These are phyloP conservation scores for Darevskia nairensis DNA, from an alignment of 2,797 vertebrate genomes.

Conservation along the genomic window DNA sequence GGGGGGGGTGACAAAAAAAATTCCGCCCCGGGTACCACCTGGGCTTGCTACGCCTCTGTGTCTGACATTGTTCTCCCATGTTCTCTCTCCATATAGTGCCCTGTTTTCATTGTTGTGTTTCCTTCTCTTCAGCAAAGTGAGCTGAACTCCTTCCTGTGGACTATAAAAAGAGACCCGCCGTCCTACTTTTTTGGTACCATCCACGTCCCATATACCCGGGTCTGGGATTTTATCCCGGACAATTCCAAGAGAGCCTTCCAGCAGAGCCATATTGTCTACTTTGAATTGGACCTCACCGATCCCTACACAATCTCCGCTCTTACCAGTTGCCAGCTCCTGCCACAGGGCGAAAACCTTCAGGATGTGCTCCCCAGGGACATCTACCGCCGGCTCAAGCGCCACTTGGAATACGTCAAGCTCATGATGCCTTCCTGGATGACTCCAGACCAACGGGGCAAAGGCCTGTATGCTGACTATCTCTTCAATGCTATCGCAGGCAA, in stretches of 20 bases:
- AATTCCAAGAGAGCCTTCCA: conserved; percentile 92
- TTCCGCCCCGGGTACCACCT: no score
- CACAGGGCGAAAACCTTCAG: conserved; percentile 88
- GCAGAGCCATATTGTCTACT: conserved; percentile 89
- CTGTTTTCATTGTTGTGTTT: conserved; percentile 60
- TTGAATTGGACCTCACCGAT: conserved; percentile 91
- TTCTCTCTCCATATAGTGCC: not conserved
- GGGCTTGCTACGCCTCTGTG: no score
- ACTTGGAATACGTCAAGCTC: conserved; percentile 90
- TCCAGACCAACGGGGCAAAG: conserved; percentile 88
- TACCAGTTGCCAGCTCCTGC: conserved; percentile 89
- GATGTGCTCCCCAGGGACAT: conserved; percentile 88
- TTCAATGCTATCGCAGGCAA: conserved; percentile 92
- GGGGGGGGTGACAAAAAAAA: no score
- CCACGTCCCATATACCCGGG: conserved; percentile 88
- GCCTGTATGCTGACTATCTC: conserved; percentile 90
- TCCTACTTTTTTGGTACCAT: conserved; percentile 93
- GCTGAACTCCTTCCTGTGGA: conserved; percentile 93
- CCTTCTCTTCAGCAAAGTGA: conserved; percentile 84
- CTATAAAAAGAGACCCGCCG: conserved; percentile 88
- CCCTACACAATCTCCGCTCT: conserved; percentile 88
- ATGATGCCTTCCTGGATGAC: conserved; percentile 95
- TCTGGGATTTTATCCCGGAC: conserved; percentile 91
- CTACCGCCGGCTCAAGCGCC: conserved; percentile 84
- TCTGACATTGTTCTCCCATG: not conserved